Percentiles rank a stretch among this genome's conserved stretches.
phyloP scores from a whole-genome alignment of 2,888 invertebrate genomes.

The Mimachlamys varia region DNA sequence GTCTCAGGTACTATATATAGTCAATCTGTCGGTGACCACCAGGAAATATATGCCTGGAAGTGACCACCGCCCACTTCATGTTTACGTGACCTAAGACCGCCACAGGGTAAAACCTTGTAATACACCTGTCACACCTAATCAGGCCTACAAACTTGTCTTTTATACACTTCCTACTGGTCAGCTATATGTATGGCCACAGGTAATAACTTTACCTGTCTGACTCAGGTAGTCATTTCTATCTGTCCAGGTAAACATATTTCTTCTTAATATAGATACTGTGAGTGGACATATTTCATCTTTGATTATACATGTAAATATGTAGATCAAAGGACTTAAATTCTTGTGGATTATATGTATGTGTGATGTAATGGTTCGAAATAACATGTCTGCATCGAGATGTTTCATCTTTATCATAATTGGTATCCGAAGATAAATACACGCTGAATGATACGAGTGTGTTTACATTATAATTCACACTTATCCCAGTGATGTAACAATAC shows the following conservation, averaged over 20 bases:
- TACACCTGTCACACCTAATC: neutral
- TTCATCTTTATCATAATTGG: neutral
- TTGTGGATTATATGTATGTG: neutral
- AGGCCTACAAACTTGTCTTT: neutral
- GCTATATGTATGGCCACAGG: neutral
- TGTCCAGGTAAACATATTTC: neutral
- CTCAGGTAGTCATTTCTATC: neutral
- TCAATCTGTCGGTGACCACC: neutral
- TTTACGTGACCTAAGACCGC: neutral
- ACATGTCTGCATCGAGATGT: neutral
- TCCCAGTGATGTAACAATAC: neutral
- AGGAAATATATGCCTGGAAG: neutral
- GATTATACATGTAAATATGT: neutral
- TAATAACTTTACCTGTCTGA: neutral
- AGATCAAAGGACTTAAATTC: neutral
- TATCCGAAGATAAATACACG: neutral
- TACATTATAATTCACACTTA: slow-evolving; percentile 4
- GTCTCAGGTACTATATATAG: neutral
- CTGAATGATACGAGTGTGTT: neutral
- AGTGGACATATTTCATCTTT: neutral
- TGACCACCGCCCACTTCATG: neutral
- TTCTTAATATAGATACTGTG: neutral
- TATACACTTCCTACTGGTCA: slow-evolving; percentile 10
- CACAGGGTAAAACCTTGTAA: neutral
- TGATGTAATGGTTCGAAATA: neutral